Evolutionary conservation across 2,113 vertebrate genomes (phyloP).

Genomic region (Dasyurus viverrinus): DNA sequence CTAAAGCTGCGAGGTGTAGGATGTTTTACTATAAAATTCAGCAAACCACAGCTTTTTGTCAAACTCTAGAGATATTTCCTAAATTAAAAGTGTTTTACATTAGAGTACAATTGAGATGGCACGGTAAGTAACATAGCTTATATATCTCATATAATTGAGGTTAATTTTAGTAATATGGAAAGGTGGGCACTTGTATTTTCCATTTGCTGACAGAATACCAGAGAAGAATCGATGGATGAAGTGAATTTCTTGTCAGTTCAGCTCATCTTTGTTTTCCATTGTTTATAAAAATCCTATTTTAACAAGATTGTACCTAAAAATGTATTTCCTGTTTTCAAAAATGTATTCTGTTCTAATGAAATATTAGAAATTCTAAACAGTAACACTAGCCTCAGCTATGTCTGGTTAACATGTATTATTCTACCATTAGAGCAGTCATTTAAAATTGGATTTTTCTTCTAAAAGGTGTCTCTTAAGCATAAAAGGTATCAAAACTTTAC

Average conservation of each 20-base stretch:
- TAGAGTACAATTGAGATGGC: not conserved
- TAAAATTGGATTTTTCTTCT: not conserved
- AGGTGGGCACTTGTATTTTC: not conserved
- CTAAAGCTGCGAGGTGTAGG: not conserved
- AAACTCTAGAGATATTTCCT: constrained; percentile 18
- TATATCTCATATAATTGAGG: not conserved
- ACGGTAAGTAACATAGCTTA: not conserved
- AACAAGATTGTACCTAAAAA: not conserved
- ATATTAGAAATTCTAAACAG: not conserved
- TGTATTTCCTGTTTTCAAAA: not conserved
- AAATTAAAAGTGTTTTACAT: constrained; percentile 22
- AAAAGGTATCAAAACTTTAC: not conserved
- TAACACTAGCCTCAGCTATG: not conserved
- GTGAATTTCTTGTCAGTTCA: constrained; percentile 3
- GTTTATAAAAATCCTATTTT: not conserved
- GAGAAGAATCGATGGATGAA: not conserved
- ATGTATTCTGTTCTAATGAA: not conserved
- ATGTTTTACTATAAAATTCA: not conserved
- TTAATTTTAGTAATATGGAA: not conserved
- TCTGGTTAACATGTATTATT: not conserved
- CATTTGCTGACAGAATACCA: not conserved
- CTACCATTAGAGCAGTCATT: not conserved
- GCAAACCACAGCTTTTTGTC: not conserved
- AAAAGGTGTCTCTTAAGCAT: not conserved
- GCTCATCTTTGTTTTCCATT: constrained; percentile 37